phyloP scores from a whole-genome alignment of 2,113 vertebrate species.

The Sisor rabdophorus region DNA sequence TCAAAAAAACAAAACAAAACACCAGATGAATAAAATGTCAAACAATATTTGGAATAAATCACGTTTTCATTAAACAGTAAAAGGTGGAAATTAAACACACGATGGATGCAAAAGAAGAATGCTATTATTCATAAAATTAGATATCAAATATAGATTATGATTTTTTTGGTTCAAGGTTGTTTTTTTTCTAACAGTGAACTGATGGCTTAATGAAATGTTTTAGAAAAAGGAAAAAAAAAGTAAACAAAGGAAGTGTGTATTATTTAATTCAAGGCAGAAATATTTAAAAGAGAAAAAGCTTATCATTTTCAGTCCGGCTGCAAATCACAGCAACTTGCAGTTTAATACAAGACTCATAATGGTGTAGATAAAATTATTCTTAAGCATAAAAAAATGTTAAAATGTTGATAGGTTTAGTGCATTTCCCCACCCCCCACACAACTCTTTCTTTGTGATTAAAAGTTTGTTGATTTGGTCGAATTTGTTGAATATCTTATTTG shows the following conservation, averaged over 20 bases:
- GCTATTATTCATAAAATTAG: slow-evolving; percentile 53
- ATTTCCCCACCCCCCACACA: background rate
- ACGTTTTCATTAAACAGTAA: slow-evolving; percentile 20
- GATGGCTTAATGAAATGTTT: slow-evolving; percentile 65
- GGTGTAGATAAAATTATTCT: background rate
- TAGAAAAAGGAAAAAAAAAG: slow-evolving; percentile 29
- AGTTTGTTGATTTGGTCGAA: background rate
- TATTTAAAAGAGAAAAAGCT: slow-evolving; percentile 53
- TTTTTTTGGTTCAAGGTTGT: slow-evolving; percentile 55
- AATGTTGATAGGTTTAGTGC: background rate
- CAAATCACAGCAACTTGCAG: slow-evolving; percentile 15
- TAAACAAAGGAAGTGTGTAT: slow-evolving; percentile 48
- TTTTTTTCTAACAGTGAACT: slow-evolving; percentile 52
- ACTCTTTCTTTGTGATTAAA: slow-evolving; percentile 24
- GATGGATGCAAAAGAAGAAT: slow-evolving; percentile 56
- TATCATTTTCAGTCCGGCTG: background rate
- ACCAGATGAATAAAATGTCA: background rate
- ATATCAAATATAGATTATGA: slow-evolving; percentile 59
- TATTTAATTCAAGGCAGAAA: slow-evolving; percentile 72
- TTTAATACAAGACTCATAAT: background rate
- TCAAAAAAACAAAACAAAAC: background rate
- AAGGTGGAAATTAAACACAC: slow-evolving; percentile 45
- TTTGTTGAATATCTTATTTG: slow-evolving; percentile 19
- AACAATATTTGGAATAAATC: background rate
- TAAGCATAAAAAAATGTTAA: slow-evolving; percentile 6